Evolutionary conservation across 2,113 vertebrate species (phyloP).

Genomic region (Montifringilla adamsi): DNA sequence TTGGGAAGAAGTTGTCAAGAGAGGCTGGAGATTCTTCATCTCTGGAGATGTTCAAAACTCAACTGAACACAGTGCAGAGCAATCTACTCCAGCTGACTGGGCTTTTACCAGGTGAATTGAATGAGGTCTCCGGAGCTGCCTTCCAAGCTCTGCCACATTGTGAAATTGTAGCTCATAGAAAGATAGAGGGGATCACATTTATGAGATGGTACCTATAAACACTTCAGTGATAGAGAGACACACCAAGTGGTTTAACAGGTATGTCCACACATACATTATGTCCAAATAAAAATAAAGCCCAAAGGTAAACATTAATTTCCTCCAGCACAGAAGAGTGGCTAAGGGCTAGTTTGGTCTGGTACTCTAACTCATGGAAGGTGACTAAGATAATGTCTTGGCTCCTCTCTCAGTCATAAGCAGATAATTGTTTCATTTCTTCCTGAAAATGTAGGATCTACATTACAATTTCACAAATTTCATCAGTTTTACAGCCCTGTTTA

Average conservation of each 20-base stretch:
- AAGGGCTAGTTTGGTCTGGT: background rate
- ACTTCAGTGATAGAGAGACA: background rate
- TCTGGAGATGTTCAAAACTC: background rate
- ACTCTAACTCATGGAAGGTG: background rate
- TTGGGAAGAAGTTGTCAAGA: background rate
- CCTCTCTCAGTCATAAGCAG: background rate
- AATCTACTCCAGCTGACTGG: background rate
- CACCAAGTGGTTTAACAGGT: background rate
- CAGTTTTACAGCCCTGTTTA: background rate
- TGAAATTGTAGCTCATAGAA: background rate
- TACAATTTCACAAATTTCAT: background rate
- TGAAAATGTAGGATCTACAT: background rate
- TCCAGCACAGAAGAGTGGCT: background rate
- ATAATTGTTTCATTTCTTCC: background rate
- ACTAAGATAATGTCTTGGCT: background rate
- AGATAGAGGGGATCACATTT: background rate
- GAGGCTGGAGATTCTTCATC: background rate
- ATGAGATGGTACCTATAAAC: background rate
- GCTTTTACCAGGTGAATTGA: background rate
- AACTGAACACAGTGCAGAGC: background rate
- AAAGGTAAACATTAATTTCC: background rate
- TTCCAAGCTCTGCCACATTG: background rate
- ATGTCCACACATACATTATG: background rate
- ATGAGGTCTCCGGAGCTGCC: background rate
- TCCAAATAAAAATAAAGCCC: background rate